Conservation (phyloP, 2,888 invertebrate genomes). For the Hydropsyche betteni region DNA sequence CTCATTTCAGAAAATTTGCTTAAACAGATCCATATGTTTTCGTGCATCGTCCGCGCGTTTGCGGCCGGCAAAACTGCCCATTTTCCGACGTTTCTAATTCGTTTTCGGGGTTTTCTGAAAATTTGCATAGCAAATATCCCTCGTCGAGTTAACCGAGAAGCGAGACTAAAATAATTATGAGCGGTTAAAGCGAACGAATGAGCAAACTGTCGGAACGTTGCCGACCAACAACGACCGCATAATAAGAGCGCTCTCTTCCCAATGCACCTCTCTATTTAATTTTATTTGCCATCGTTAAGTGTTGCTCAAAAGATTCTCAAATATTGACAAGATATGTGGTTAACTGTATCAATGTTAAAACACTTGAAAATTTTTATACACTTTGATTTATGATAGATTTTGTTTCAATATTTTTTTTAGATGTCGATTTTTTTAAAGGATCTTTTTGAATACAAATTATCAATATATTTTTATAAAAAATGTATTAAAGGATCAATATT, state of each 20-base stretch:
- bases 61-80: too few relatives aligned
- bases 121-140: constrained; percentile 9
- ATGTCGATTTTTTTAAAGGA: too few relatives aligned
- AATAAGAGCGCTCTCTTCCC: constrained; percentile 41
- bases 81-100: not conserved
- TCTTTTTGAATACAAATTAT: too few relatives aligned
- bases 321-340: not conserved
- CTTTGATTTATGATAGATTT: not conserved
- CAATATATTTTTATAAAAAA: too few relatives aligned
- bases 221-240: constrained; percentile 41
- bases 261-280: constrained; percentile 1
- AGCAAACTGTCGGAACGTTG: constrained; percentile 41
- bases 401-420: not conserved
- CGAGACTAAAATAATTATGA: constrained; percentile 51
- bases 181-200: constrained; percentile 43
- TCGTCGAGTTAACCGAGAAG: constrained; percentile 38
- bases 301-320: constrained; percentile 1
- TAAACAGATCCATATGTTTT: too few relatives aligned
- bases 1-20: too few relatives aligned
- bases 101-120: not conserved
- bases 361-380: too few relatives aligned
- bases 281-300: constrained; percentile 44
- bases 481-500: too few relatives aligned
- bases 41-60: too few relatives aligned
- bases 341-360: too few relatives aligned